Percentiles rank a stretch among this genome's conserved stretches.
phyloP scores from a whole-genome alignment of 2,113 vertebrate species.

The Motacilla alba region DNA sequence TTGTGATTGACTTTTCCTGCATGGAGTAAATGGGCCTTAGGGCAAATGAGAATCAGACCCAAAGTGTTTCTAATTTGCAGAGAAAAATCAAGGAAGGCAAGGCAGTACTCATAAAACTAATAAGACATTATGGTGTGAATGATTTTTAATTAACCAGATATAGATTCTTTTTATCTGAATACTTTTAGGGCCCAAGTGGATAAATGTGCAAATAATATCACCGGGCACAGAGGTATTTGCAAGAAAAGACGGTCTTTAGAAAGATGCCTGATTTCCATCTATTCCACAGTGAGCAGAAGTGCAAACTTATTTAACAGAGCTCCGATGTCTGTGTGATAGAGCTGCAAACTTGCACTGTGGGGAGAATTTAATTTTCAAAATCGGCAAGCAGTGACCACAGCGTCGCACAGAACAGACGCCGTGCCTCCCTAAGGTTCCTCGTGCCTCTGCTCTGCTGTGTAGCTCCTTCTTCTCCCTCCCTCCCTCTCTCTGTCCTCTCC shows the following conservation, averaged over 20 bases:
- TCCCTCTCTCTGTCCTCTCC: neutral
- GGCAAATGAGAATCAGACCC: neutral
- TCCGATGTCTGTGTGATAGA: neutral
- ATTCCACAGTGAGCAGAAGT: neutral
- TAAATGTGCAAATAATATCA: conserved; percentile 26
- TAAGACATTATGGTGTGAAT: conserved; percentile 17
- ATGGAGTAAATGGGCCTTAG: neutral
- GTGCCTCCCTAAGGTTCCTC: neutral
- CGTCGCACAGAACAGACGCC: neutral
- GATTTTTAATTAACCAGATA: conserved; percentile 65
- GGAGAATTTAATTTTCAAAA: neutral
- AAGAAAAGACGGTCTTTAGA: neutral
- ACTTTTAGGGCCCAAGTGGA: conserved; percentile 41
- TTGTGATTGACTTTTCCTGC: neutral
- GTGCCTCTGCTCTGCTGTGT: accelerated
- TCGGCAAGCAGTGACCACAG: neutral
- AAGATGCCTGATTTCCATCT: neutral
- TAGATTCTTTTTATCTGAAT: conserved; percentile 32
- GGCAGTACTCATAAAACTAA: neutral
- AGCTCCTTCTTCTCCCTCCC: neutral
- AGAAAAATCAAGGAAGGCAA: neutral
- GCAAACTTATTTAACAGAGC: neutral
- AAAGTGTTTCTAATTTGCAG: neutral
- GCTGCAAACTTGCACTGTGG: neutral
- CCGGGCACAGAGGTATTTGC: neutral